Evolutionary conservation across 2,888 invertebrate species (phyloP).

Genomic region (Nomada fucata): DNA sequence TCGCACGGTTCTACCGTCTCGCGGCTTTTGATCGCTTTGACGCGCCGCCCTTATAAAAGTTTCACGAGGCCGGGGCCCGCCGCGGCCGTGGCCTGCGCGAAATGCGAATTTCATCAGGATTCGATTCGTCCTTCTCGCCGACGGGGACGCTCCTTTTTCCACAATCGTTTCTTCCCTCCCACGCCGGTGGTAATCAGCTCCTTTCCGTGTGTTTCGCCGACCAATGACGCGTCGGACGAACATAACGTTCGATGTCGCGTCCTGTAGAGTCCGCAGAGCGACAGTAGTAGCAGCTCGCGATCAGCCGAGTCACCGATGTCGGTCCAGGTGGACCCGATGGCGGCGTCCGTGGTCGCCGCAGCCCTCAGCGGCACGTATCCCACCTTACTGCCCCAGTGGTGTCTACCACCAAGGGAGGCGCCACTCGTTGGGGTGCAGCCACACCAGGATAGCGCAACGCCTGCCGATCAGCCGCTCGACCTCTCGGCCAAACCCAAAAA

Average conservation of each 20-base stretch:
- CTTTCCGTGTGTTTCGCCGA: constrained; percentile 50
- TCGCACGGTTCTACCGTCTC: constrained; percentile 2
- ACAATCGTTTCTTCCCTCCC: constrained; percentile 54
- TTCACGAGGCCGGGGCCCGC: constrained; percentile 55
- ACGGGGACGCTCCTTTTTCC: constrained; percentile 48
- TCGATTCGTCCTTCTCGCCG: constrained; percentile 56
- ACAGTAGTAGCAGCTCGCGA: constrained; percentile 83
- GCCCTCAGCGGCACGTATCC: constrained; percentile 87
- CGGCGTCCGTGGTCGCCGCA: constrained; percentile 88
- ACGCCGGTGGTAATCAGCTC: constrained; percentile 61
- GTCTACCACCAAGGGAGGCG: constrained; percentile 83
- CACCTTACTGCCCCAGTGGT: constrained; percentile 83
- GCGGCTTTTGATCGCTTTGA: constrained; percentile 71
- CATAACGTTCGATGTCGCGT: constrained; percentile 53
- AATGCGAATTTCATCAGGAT: constrained; percentile 64
- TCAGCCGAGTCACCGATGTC: constrained; percentile 84
- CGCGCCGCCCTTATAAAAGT: constrained; percentile 63
- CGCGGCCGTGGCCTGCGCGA: constrained; percentile 32
- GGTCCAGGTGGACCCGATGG: constrained; percentile 86
- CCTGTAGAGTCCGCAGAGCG: constrained; percentile 83
- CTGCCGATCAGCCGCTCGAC: constrained; percentile 92
- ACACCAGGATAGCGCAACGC: constrained; percentile 80
- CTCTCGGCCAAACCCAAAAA: constrained; percentile 91
- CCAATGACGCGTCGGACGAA: constrained; percentile 59
- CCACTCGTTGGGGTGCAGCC: constrained; percentile 83